Base-by-base conservation (phyloP, 2,797 vertebrate species). In the Liparis tanakae region DNA sequence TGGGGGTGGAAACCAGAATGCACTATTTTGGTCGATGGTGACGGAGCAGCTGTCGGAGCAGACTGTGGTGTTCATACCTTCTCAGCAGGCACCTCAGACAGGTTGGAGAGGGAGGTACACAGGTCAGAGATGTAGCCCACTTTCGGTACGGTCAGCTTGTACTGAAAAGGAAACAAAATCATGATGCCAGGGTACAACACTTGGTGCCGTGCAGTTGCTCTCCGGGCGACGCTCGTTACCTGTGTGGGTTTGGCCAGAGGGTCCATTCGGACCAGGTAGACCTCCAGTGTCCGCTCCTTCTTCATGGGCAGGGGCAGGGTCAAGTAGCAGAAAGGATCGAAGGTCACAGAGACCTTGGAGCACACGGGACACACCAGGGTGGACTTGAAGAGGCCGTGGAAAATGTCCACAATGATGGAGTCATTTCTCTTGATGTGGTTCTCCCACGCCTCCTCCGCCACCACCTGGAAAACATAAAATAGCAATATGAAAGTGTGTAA, bases 381-480 rank as follows among this genome's bases (percentile, higher is more conserved):
- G 69, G 98, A 99, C 90, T 99, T 99, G 93, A 99, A 99, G 87
- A 99, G 97, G 79, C 98, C 98, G 43, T 99, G 98, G 93, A 99
- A 99, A 91, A 99, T 99, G 94, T 99, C 98, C 84, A 99, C 98
- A 66, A 99, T 99, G 90, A 99, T 98, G 79, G 98, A 99, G 94
- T 99, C 96, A 64, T 99, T 99, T 90, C 98, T 95, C 91, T 98
- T 99, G 84, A 98, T 94, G 92, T 99, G 98, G 87, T 95, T 99
- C 90, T 98, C 96, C 98, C 98, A 99, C 44, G 98, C 98, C 92
- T 99, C 97, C 92, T 99, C 96, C 10, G 98, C 98, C 81, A 99
- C 97, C 51, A 99, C 95, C 98, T 99, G 88, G 12, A 43, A 39
- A 34, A 7, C 15, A 50, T 1, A 39, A 50, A 71, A 1, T 1